A percentile compares a stretch with the other conserved stretches of the same genome.
phyloP scores from a whole-genome alignment of 2,888 invertebrate species.

The Epinotia nisella region DNA sequence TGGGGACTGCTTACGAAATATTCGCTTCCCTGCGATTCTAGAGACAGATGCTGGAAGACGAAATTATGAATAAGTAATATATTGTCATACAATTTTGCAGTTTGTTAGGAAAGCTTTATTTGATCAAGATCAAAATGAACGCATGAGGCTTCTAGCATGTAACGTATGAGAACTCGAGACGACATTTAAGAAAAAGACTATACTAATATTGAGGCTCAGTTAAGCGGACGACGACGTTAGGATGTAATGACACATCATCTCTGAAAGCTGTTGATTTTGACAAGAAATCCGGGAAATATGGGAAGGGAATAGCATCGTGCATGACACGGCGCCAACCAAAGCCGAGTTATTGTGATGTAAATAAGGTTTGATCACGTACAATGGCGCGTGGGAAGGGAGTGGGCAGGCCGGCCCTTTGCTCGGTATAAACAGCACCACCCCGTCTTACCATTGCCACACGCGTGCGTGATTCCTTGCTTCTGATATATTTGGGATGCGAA shows the following conservation, averaged over 20 bases:
- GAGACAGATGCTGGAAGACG: slow-evolving; percentile 1
- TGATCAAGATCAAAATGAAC: background rate
- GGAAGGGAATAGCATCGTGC: slow-evolving; percentile 56
- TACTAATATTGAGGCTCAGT: background rate
- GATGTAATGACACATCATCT: background rate
- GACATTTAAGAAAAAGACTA: no score
- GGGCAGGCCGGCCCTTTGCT: slow-evolving; percentile 67
- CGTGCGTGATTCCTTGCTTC: slow-evolving; percentile 49
- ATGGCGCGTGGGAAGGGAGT: slow-evolving; percentile 74
- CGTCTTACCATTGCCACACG: slow-evolving; percentile 58
- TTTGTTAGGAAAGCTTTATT: background rate
- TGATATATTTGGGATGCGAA: slow-evolving; percentile 44
- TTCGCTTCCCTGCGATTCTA: slow-evolving; percentile 10
- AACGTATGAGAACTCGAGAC: no score
- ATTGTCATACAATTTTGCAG: background rate
- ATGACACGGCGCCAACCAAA: slow-evolving; percentile 72
- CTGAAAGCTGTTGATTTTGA: slow-evolving; percentile 46
- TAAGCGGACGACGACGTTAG: background rate
- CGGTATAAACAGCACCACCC: slow-evolving; percentile 68
- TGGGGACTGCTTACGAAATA: slow-evolving; percentile 12
- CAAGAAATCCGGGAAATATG: slow-evolving; percentile 49
- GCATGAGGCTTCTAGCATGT: no score
- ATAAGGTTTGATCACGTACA: slow-evolving; percentile 78
- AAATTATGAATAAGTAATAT: slow-evolving; percentile 2
- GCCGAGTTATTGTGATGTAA: slow-evolving; percentile 79